These are phyloP conservation scores for Silurus asotus DNA, from an alignment of 2,113 vertebrate genomes.

Conservation along the genomic window DNA sequence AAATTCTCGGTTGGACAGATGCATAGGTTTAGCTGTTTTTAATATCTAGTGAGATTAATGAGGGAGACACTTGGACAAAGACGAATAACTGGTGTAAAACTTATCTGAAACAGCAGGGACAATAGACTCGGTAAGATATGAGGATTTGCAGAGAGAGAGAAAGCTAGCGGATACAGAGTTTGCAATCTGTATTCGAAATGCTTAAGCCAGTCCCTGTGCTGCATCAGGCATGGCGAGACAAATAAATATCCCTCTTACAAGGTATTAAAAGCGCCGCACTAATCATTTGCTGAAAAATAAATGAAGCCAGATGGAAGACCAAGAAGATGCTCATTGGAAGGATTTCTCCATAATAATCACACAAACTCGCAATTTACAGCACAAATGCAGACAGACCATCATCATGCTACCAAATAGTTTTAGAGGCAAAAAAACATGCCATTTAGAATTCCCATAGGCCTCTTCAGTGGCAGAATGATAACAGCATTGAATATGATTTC, in stretches of 20 bases:
- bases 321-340: neutral
- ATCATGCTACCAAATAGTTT: neutral
- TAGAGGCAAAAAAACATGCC: neutral
- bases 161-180: neutral
- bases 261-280: slow-evolving; percentile 10
- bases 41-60: slow-evolving; percentile 60
- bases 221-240: slow-evolving; percentile 36
- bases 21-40: slow-evolving; percentile 58
- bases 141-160: neutral
- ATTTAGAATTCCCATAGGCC: neutral
- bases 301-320: neutral
- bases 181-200: slow-evolving; percentile 49
- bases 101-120: slow-evolving; percentile 57
- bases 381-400: neutral
- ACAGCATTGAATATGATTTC: neutral
- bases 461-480: neutral
- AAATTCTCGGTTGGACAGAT: slow-evolving; percentile 49
- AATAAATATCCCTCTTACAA: neutral
- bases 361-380: neutral
- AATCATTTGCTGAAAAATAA: slow-evolving; percentile 27
- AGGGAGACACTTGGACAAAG: slow-evolving; percentile 59
- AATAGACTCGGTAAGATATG: slow-evolving; percentile 49
- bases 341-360: neutral
- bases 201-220: slow-evolving; percentile 45
- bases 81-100: slow-evolving; percentile 60